A percentile compares a stretch with the other conserved stretches of the same genome.
phyloP scores from a whole-genome alignment of 2,113 vertebrate species.

The Cavia aperea region DNA sequence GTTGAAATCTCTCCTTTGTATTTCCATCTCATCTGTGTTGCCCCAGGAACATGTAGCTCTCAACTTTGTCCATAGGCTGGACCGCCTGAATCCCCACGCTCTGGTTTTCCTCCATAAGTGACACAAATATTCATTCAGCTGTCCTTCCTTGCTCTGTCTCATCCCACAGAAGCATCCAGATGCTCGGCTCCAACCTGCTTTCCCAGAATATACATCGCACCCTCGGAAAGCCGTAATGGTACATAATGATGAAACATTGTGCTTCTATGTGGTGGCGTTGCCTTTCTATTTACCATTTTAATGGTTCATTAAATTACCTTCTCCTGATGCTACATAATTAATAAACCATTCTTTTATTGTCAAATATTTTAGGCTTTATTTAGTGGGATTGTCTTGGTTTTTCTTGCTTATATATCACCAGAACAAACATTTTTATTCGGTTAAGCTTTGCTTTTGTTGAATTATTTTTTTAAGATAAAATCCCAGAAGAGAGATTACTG shows the following conservation, averaged over 20 bases:
- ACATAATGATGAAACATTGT: neutral
- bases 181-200: too few relatives aligned
- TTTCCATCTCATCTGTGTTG: neutral
- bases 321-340: neutral
- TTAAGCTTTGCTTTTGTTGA: neutral
- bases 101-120: neutral
- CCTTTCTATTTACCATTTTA: conserved; percentile 38
- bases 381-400: too few relatives aligned
- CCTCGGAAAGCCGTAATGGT: too few relatives aligned
- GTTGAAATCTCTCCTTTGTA: neutral
- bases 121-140: neutral
- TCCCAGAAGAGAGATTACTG: too few relatives aligned
- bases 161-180: too few relatives aligned
- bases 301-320: conserved; percentile 45
- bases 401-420: neutral
- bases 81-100: neutral
- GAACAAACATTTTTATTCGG: conserved; percentile 30
- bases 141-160: neutral
- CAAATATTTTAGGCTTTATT: too few relatives aligned
- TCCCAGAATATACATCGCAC: too few relatives aligned
- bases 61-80: neutral
- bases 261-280: neutral
- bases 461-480: too few relatives aligned
- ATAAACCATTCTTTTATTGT: too few relatives aligned
- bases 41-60: neutral